Percentiles rank a stretch among this genome's conserved stretches.
phyloP scores from a whole-genome alignment of 2,888 invertebrate species.

The Lissonota sp. region DNA sequence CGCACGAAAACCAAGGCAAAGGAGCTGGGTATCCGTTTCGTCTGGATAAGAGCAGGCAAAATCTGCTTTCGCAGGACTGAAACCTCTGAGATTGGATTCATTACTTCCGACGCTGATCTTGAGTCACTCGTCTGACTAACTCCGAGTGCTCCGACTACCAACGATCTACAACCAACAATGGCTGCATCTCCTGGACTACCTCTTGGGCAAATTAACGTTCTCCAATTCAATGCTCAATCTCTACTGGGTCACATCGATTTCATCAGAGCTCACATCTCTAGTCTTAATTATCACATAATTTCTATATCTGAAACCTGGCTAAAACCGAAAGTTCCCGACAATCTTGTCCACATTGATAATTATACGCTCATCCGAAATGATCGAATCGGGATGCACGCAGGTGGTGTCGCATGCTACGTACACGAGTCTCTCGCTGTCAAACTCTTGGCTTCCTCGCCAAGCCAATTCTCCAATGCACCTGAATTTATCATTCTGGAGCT shows the following conservation, averaged over 20 bases:
- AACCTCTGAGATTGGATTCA: not conserved
- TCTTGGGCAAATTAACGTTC: not conserved
- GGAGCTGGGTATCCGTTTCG: not conserved
- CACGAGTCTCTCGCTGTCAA: not conserved
- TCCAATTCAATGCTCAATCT: not conserved
- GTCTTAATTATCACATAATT: conserved; percentile 8
- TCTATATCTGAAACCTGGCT: conserved; percentile 36
- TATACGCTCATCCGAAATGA: not conserved
- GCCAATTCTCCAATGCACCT: not conserved
- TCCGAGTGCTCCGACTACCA: no score
- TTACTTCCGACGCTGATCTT: not conserved
- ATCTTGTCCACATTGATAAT: not conserved
- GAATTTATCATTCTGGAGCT: conserved; percentile 9
- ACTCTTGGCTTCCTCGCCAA: not conserved
- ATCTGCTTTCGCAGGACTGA: not conserved
- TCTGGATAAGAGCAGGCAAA: not conserved
- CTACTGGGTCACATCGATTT: not conserved
- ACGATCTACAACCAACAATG: no score
- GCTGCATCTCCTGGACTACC: no score
- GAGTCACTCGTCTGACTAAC: not conserved
- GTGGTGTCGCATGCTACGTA: conserved; percentile 20
- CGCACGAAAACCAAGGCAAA: not conserved
- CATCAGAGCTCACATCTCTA: not conserved
- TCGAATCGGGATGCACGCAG: not conserved
- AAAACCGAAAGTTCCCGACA: not conserved